phyloP scores from a whole-genome alignment of 1,140 invertebrate genomes.

The Drosophila asahinai region DNA sequence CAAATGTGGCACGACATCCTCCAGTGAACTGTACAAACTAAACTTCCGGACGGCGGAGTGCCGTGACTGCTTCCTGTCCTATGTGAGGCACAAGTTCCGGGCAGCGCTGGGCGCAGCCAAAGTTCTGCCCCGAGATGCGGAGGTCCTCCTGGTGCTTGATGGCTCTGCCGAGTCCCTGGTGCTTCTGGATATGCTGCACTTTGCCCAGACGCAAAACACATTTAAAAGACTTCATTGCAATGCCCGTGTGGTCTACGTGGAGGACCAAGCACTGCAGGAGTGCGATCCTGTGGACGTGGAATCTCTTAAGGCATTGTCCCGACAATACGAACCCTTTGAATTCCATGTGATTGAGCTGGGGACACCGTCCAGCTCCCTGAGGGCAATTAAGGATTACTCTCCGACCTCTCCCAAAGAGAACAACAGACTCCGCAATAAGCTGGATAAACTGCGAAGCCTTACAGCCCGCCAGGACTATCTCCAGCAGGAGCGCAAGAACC shows the following conservation, averaged over 20 bases:
- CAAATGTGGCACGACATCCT: constrained; percentile 56
- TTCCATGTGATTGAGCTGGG: constrained; percentile 52
- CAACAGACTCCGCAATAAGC: background rate
- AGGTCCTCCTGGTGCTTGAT: constrained; percentile 71
- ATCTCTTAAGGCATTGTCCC: constrained; percentile 17
- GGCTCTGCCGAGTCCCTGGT: constrained; percentile 67
- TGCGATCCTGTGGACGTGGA: constrained; percentile 4
- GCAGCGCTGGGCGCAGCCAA: constrained; percentile 77
- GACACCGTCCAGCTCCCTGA: constrained; percentile 5
- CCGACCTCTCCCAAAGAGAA: background rate
- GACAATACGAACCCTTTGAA: constrained; percentile 57
- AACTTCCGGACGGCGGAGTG: constrained; percentile 72
- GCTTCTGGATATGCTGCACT: constrained; percentile 76
- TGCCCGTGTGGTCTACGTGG: constrained; percentile 65
- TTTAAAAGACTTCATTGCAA: constrained; percentile 75
- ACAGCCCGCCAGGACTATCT: constrained; percentile 73
- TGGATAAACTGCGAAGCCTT: constrained; percentile 41
- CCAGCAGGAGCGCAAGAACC: constrained; percentile 53
- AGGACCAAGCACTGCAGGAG: constrained; percentile 68
- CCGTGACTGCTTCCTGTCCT: constrained; percentile 63
- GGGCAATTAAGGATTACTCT: constrained; percentile 21
- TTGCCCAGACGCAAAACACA: constrained; percentile 71
- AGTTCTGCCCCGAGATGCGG: constrained; percentile 60
- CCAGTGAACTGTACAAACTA: constrained; percentile 64
- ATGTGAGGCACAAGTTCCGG: constrained; percentile 81